Conservation (phyloP, 2,797 vertebrate species). For the Parauchenoglanis punctatus region DNA sequence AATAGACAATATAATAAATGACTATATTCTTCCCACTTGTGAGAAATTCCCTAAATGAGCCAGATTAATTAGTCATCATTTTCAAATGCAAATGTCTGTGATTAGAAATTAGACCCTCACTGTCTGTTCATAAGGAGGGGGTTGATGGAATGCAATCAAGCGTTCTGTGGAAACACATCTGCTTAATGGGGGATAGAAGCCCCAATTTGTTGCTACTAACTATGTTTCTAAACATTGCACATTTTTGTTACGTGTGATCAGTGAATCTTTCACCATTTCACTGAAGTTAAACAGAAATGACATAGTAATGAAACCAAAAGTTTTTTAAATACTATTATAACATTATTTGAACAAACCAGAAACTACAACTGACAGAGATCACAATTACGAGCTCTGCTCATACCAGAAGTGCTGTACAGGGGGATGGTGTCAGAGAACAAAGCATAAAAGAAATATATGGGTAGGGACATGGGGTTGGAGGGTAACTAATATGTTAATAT, state of each 20-base stretch:
- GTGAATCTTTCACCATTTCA: conserved; percentile 4
- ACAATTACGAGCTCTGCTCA: conserved; percentile 10
- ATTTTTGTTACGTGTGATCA: conserved; percentile 36
- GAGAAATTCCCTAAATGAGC: conserved; percentile 52
- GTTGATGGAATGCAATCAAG: conserved; percentile 58
- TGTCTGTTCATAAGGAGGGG: conserved; percentile 35
- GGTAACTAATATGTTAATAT: conserved; percentile 51
- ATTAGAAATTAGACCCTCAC: conserved; percentile 54
- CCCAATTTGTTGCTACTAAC: conserved; percentile 55
- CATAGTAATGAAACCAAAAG: not conserved
- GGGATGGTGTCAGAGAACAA: conserved; percentile 41
- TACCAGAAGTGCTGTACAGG: conserved; percentile 30
- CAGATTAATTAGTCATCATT: conserved; percentile 61
- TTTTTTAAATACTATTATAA: not conserved
- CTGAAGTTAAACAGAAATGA: conserved; percentile 10
- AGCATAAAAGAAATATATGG: conserved; percentile 41
- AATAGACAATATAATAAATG: conserved; percentile 45
- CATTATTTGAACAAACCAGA: not conserved
- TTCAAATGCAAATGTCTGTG: conserved; percentile 58
- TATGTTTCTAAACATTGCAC: conserved; percentile 42
- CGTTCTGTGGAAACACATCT: conserved; percentile 54
- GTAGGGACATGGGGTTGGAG: conserved; percentile 17
- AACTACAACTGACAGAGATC: not conserved
- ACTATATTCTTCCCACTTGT: conserved; percentile 47
- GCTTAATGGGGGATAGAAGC: conserved; percentile 49